These are phyloP conservation scores for Linepithema humile DNA, from an alignment of 1,140 invertebrate species.

Conservation along the genomic window DNA sequence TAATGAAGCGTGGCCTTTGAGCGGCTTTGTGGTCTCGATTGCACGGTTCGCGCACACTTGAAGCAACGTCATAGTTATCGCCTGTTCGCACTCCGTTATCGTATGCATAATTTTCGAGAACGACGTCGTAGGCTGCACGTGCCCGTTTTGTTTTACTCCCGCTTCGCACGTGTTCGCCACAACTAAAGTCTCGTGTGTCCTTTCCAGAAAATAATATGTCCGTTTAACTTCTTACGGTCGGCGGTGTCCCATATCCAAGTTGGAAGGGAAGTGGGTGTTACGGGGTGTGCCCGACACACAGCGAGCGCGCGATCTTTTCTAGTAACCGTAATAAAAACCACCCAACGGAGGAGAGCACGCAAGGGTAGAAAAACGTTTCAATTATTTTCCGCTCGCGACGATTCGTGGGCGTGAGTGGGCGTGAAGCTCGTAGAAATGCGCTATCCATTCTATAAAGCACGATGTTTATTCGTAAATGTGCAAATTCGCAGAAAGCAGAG, in stretches of 20 bases:
- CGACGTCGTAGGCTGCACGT: conserved; percentile 58
- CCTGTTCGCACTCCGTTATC: conserved; percentile 68
- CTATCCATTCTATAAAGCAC: conserved; percentile 11
- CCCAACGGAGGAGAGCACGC: conserved; percentile 39
- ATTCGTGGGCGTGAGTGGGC: conserved; percentile 61
- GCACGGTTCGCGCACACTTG: not conserved
- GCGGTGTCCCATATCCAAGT: conserved; percentile 62
- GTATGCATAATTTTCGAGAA: conserved; percentile 63
- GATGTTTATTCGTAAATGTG: conserved; percentile 15
- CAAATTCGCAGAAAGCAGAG: conserved; percentile 36
- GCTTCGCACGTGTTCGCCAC: conserved; percentile 67
- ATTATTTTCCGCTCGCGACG: conserved; percentile 24
- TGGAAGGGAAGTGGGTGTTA: conserved; percentile 74
- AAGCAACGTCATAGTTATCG: conserved; percentile 22
- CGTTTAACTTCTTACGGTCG: conserved; percentile 71
- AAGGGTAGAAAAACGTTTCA: conserved; percentile 60
- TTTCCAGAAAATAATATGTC: conserved; percentile 76
- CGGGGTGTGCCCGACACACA: conserved; percentile 69
- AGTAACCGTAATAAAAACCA: conserved; percentile 62
- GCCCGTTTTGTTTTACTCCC: conserved; percentile 52
- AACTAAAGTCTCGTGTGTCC: conserved; percentile 73
- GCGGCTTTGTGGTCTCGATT: not conserved
- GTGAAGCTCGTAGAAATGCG: conserved; percentile 29
- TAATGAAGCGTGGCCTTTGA: conserved; percentile 29
- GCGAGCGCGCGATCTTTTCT: conserved; percentile 60